Evolutionary conservation across 2,113 vertebrate species (phyloP).

Genomic region (Prietella phreatophila): DNA sequence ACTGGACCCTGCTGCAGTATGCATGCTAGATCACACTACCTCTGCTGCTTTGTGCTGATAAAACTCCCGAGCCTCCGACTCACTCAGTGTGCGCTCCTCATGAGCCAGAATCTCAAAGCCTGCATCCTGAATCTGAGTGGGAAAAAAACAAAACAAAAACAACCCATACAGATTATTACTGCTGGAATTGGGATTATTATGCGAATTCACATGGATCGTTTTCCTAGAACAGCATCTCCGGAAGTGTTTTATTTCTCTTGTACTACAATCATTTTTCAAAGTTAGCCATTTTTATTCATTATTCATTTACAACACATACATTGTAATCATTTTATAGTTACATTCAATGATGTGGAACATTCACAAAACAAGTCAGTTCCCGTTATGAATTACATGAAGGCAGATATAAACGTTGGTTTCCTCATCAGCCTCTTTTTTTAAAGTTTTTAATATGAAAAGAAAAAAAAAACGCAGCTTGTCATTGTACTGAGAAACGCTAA

Average conservation of each 20-base stretch:
- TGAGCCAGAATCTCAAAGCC: constrained; percentile 82
- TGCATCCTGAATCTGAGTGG: constrained; percentile 79
- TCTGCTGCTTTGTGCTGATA: constrained; percentile 77
- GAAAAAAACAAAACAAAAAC: not conserved
- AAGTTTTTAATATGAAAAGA: not conserved
- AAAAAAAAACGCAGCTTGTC: not conserved
- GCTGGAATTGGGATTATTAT: not conserved
- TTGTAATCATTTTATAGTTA: not conserved
- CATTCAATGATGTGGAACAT: not conserved
- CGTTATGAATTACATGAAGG: not conserved
- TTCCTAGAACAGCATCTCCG: not conserved
- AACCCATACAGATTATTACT: not conserved
- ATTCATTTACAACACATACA: not conserved
- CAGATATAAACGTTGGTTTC: not conserved
- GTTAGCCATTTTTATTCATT: not conserved
- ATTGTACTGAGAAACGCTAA: not conserved
- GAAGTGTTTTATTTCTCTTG: not conserved
- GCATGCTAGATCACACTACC: constrained; percentile 61
- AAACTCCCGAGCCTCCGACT: constrained; percentile 74
- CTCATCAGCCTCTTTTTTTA: not conserved
- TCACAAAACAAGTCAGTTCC: not conserved
- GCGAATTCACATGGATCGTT: not conserved
- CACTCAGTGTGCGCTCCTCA: constrained; percentile 74
- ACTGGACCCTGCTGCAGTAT: not conserved
- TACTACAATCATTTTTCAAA: not conserved